Evolutionary conservation across 2,113 vertebrate genomes (phyloP).

Genomic region (Triplophysa siluroides): DNA sequence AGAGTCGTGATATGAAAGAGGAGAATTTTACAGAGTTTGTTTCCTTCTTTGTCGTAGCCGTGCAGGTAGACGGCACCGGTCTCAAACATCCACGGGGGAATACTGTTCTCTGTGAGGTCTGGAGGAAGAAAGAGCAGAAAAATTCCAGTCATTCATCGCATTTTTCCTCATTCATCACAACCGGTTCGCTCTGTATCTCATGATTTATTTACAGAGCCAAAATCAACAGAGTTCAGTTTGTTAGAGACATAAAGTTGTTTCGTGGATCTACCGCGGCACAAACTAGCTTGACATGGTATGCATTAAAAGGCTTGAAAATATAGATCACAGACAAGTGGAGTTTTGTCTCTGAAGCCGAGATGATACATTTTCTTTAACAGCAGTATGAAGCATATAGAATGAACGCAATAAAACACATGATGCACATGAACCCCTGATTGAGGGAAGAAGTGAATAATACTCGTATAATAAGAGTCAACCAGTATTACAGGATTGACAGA

Average conservation of each 20-base stretch:
- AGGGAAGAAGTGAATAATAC: neutral
- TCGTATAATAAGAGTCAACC: no score
- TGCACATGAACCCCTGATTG: no score
- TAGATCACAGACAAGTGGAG: neutral
- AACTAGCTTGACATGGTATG: neutral
- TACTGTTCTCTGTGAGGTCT: constrained; percentile 88
- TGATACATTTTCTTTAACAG: neutral
- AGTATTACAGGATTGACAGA: neutral
- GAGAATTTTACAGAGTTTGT: constrained; percentile 83
- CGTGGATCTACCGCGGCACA: neutral
- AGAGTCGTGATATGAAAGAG: no score
- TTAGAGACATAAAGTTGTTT: neutral
- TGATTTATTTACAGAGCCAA: neutral
- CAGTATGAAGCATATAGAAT: neutral
- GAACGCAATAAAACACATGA: neutral
- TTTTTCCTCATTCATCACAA: neutral
- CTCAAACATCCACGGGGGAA: constrained; percentile 91
- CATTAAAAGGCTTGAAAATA: neutral
- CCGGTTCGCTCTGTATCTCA: neutral
- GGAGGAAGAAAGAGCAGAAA: neutral
- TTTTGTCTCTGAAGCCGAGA: neutral
- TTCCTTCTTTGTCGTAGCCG: constrained; percentile 96
- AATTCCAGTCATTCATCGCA: neutral
- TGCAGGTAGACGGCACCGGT: constrained; percentile 88
- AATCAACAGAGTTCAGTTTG: neutral